Conservation (phyloP, 1,140 invertebrate species). For the Drosophila ambigua region DNA sequence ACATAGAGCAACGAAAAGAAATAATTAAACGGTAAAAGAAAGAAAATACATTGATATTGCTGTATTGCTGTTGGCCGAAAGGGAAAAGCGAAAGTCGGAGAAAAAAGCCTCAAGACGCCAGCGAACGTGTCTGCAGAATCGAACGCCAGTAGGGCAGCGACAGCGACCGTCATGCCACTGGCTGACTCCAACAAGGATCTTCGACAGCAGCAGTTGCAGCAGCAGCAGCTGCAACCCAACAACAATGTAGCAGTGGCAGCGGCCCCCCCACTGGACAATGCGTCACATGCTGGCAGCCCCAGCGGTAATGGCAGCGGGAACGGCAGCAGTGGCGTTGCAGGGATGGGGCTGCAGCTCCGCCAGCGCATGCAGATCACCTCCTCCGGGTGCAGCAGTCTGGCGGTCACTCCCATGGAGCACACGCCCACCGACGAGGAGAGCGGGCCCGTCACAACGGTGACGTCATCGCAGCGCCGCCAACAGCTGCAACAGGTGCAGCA, state of each 20-base stretch:
- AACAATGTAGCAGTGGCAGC: slow-evolving; percentile 28
- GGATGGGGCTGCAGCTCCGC: slow-evolving; percentile 64
- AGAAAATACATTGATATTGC: slow-evolving; percentile 6
- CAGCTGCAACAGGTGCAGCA: slow-evolving; percentile 64
- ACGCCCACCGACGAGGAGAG: slow-evolving; percentile 79
- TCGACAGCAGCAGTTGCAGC: slow-evolving; percentile 64
- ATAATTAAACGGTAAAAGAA: slow-evolving; percentile 3
- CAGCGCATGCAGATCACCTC: slow-evolving; percentile 80
- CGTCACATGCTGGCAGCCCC: too few species aligned
- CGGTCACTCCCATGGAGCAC: slow-evolving; percentile 80
- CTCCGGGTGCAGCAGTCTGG: slow-evolving; percentile 76
- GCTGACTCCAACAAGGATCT: slow-evolving; percentile 81
- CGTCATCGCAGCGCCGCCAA: slow-evolving; percentile 73
- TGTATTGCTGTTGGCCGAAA: slow-evolving; percentile 7
- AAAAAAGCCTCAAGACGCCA: slow-evolving; percentile 33
- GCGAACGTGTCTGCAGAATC: slow-evolving; percentile 46
- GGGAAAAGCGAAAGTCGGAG: slow-evolving; percentile 12
- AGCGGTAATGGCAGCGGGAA: background rate
- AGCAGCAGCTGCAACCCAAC: slow-evolving; percentile 13
- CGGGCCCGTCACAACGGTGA: slow-evolving; percentile 66
- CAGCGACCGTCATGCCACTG: slow-evolving; percentile 75
- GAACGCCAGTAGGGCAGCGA: slow-evolving; percentile 42
- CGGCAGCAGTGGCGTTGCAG: slow-evolving; percentile 22
- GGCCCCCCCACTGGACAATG: slow-evolving; percentile 3
- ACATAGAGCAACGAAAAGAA: background rate